Evolutionary conservation across 2,113 vertebrate species (phyloP).

Genomic region (Danionella cerebrum): DNA sequence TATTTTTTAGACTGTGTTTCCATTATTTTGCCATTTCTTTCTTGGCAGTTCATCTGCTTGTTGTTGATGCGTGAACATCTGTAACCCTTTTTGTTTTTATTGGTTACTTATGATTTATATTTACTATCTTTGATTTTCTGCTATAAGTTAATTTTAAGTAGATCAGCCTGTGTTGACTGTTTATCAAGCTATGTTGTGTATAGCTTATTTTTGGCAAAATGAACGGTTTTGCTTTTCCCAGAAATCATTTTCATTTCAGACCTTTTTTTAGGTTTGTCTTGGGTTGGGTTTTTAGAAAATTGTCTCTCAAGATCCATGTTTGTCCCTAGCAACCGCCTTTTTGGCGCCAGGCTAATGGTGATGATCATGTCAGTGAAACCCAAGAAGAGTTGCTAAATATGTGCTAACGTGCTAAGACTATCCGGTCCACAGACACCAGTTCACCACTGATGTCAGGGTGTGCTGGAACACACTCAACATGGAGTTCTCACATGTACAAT

Average conservation of each 20-base stretch:
- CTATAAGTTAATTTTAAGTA: no score
- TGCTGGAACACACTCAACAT: not conserved
- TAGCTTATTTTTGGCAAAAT: no score
- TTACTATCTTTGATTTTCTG: no score
- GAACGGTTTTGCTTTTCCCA: no score
- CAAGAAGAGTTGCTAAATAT: slow-evolving; percentile 22
- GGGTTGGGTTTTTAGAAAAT: not conserved
- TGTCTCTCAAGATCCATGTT: not conserved
- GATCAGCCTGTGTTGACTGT: no score
- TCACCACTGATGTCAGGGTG: not conserved
- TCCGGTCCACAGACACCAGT: not conserved
- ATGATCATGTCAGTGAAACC: slow-evolving; percentile 16
- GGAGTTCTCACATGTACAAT: not conserved
- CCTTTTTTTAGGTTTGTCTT: not conserved
- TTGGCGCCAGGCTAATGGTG: slow-evolving; percentile 26
- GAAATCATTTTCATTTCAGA: not conserved
- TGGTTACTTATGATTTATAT: no score
- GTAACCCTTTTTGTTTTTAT: no score
- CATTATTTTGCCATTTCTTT: no score
- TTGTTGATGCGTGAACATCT: no score
- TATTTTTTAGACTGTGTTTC: no score
- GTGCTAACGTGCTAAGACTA: slow-evolving; percentile 9
- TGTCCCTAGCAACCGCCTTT: slow-evolving; percentile 16
- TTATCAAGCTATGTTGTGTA: no score
- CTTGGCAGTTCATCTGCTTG: no score